These are phyloP conservation scores for Tenebrio molitor DNA, from an alignment of 1,140 invertebrate species.

Conservation along the genomic window DNA sequence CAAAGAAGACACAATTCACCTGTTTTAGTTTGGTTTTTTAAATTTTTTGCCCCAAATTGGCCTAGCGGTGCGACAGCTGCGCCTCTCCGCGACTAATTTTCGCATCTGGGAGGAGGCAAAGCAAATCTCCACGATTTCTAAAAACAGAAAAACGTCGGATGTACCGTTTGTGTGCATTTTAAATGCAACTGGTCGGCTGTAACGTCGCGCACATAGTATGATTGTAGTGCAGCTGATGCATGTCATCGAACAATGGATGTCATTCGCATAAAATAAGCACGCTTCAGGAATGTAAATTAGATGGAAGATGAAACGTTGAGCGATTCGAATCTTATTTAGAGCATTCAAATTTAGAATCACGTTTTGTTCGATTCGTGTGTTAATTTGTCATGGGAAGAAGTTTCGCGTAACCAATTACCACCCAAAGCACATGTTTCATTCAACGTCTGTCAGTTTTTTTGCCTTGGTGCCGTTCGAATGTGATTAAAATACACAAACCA, in stretches of 20 bases:
- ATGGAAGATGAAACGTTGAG: not conserved
- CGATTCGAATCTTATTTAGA: constrained; percentile 9
- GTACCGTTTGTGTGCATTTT: too few species aligned
- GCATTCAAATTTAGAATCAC: constrained; percentile 45
- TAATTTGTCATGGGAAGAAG: constrained; percentile 47
- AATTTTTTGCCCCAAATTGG: too few species aligned
- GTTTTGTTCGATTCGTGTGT: constrained; percentile 39
- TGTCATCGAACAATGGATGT: not conserved
- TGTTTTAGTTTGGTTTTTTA: too few species aligned
- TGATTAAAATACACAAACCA: too few species aligned
- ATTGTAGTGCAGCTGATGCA: not conserved
- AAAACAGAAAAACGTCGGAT: too few species aligned
- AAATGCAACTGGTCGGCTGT: not conserved
- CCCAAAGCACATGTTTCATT: not conserved
- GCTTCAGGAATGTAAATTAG: constrained; percentile 1
- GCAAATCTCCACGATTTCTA: too few species aligned
- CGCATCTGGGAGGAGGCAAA: too few species aligned
- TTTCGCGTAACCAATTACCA: constrained; percentile 10
- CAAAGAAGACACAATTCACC: too few species aligned
- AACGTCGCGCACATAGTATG: too few species aligned
- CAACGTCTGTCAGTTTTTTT: not conserved
- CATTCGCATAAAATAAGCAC: not conserved
- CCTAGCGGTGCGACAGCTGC: too few species aligned
- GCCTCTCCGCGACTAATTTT: too few species aligned
- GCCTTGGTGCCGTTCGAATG: too few species aligned